Base-by-base conservation (phyloP, 2,888 invertebrate species). In the Plebejus anna region DNA sequence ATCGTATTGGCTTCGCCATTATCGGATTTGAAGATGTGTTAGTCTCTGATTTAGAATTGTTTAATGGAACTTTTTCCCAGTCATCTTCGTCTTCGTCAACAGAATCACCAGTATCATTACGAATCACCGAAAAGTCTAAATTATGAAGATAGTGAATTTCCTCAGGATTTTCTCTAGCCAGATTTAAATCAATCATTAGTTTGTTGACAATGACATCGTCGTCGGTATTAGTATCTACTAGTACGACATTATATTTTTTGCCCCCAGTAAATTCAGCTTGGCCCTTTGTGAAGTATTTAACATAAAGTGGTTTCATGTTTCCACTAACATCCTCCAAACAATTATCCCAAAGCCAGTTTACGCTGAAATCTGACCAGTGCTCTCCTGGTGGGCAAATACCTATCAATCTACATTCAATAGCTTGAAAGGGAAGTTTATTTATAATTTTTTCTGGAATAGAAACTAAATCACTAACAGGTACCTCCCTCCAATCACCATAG, bases 381-480 rank as follows among this genome's bases (percentile, higher is more conserved):
- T 91, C 85, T 1, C 89, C 88, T 0, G 85, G 82, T 0, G 95
- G 94, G 79, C 85, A 81, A 0, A 96, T 82, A 36, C 95, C 95
- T n/a, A 93, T 83, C 73, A 96, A 84, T 71, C 92, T 85, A 84
- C 96, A 96, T 85, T 95, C 95, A 59, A 96, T 95, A 2, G 95
- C 95, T 92, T 95, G 95, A 80, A 96, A 96, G 0, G 96, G 96
- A 78, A 96, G 83, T 82, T 90, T 90, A 3, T 84, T 86, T 42
- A 95, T 89, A 42, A 95, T 88, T 75, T 90, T 86, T 36, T 94
- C 90, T 0, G 94, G 90, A 38, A 96, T 91, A 72, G 90, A 87
- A 47, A 88, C 85, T 32, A 96, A 80, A 79, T 94, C 87, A 4
- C 87, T 83, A 4, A 84, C 80, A 0, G 86, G 79, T 0, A 96